These are phyloP conservation scores for Poeciliopsis gracilis DNA, from an alignment of 2,797 vertebrate genomes.

Conservation along the genomic window DNA sequence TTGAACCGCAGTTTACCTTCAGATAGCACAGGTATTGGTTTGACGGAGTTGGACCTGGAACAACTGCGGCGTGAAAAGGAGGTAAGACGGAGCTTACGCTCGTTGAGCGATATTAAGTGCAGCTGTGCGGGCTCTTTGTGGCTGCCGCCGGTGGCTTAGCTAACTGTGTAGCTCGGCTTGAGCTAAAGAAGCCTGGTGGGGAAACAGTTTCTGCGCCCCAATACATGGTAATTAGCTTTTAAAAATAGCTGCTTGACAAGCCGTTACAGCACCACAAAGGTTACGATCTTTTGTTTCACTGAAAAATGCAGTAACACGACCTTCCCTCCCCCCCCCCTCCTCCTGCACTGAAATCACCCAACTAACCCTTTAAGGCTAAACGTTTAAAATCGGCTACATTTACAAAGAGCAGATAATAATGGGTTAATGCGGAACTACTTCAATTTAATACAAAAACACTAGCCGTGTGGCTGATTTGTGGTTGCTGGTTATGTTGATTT, in stretches of 20 bases:
- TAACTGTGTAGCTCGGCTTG: slow-evolving; percentile 44
- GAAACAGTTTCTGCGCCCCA: slow-evolving; percentile 19
- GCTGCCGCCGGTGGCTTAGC: slow-evolving; percentile 62
- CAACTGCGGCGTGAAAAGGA: slow-evolving; percentile 16
- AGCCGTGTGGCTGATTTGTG: neutral
- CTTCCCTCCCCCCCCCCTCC: slow-evolving; percentile 1
- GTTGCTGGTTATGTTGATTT: neutral
- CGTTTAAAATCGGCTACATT: neutral
- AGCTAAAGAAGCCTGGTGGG: slow-evolving; percentile 34
- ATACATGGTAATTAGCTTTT: slow-evolving; percentile 20
- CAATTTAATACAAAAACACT: neutral
- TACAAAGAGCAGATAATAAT: neutral
- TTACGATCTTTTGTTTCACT: neutral
- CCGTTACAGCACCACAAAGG: neutral
- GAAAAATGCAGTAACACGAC: neutral
- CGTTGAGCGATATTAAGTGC: slow-evolving; percentile 26
- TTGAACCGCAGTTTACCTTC: neutral
- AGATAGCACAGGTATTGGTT: neutral
- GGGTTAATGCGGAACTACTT: neutral
- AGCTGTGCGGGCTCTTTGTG: slow-evolving; percentile 65
- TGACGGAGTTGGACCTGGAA: slow-evolving; percentile 5
- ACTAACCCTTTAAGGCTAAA: neutral
- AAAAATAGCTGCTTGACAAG: slow-evolving; percentile 1
- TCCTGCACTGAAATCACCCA: neutral
- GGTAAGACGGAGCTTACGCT: slow-evolving; percentile 50